These are phyloP conservation scores for human DNA, from an alignment of 2,113 vertebrate species.

Conservation along the genomic window DNA sequence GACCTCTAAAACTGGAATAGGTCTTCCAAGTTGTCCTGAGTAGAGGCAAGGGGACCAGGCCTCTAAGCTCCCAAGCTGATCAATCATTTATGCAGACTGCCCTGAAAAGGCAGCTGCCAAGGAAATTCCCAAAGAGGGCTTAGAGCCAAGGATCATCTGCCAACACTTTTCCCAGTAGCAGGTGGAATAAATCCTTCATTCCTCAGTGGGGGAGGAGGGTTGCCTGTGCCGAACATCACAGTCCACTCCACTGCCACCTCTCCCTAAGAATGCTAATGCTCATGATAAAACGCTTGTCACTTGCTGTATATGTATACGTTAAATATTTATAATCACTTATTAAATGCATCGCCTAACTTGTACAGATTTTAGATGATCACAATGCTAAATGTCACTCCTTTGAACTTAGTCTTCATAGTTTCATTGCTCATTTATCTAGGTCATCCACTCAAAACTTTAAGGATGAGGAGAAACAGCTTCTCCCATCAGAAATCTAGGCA, in stretches of 20 bases:
- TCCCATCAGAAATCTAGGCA: not conserved
- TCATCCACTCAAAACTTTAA: conserved; percentile 3
- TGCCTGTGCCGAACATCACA: not conserved
- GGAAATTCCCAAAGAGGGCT: not conserved
- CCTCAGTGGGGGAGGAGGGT: not conserved
- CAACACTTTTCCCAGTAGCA: not conserved
- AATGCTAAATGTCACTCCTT: not conserved
- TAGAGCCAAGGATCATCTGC: not conserved
- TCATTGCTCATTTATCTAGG: not conserved
- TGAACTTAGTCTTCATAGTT: not conserved
- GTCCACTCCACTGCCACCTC: not conserved
- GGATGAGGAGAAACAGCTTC: not conserved
- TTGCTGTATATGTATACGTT: not conserved
- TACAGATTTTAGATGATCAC: not conserved
- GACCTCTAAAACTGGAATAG: not conserved
- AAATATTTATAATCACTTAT: not conserved
- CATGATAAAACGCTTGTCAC: not conserved
- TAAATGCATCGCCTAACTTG: not conserved
- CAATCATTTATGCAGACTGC: not conserved
- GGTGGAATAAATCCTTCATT: not conserved
- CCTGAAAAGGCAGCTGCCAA: not conserved
- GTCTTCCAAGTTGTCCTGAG: not conserved
- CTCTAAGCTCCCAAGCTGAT: not conserved
- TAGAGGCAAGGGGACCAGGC: not conserved
- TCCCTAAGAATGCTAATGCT: not conserved